Evolutionary conservation across 2,888 invertebrate genomes (phyloP).

Genomic region (Dicyrtomina minuta): DNA sequence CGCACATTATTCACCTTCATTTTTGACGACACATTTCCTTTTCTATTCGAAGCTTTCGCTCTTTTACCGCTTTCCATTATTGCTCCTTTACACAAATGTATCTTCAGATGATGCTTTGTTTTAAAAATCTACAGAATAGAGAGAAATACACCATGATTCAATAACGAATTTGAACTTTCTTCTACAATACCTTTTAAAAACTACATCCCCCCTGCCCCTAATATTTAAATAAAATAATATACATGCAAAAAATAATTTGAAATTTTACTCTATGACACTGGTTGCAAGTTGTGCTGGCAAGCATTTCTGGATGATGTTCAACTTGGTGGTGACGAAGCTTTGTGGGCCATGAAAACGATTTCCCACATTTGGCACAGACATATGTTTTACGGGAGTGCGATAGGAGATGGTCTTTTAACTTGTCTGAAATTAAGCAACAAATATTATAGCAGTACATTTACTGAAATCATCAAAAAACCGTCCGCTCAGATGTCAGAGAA

Average conservation of each 20-base stretch:
- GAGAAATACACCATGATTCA: slow-evolving; percentile 3
- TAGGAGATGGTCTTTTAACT: slow-evolving; percentile 65
- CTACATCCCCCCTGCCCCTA: no score
- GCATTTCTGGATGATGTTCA: slow-evolving; percentile 40
- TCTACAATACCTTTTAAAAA: no score
- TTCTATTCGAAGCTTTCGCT: background rate
- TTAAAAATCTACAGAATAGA: slow-evolving; percentile 37
- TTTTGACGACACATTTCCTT: background rate
- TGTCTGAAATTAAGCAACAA: slow-evolving; percentile 55
- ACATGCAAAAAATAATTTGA: no score
- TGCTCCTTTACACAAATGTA: slow-evolving; percentile 38
- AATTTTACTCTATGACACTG: slow-evolving; percentile 35
- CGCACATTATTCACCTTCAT: background rate
- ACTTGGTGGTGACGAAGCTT: slow-evolving; percentile 41
- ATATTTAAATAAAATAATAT: no score
- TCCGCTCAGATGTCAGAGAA: background rate
- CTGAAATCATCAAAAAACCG: no score
- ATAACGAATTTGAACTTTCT: background rate
- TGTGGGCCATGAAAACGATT: slow-evolving; percentile 39
- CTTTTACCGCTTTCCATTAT: background rate
- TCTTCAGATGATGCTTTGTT: slow-evolving; percentile 42
- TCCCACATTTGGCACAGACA: slow-evolving; percentile 40
- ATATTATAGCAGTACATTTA: no score
- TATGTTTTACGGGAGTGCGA: slow-evolving; percentile 58
- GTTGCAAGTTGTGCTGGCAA: slow-evolving; percentile 37